These are phyloP conservation scores for Entomyzon cyanotis DNA, from an alignment of 2,113 vertebrate genomes.

Conservation along the genomic window DNA sequence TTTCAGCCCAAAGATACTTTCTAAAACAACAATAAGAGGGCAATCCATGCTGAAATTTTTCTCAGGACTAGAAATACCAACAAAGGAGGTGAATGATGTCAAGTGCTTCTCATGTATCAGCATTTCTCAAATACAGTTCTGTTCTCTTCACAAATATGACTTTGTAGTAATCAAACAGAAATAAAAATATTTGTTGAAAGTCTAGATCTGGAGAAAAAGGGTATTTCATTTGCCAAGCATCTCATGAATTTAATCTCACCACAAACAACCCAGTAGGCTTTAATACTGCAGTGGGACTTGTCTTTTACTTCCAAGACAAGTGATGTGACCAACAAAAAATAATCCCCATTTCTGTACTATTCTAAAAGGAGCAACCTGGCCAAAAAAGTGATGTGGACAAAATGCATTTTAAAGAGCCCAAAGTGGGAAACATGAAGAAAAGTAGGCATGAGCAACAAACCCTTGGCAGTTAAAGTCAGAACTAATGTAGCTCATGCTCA, in stretches of 20 bases:
- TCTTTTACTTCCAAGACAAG: neutral
- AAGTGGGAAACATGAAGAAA: neutral
- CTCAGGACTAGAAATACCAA: neutral
- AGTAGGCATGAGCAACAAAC: neutral
- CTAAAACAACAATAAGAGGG: neutral
- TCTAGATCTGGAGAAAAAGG: neutral
- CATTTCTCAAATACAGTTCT: neutral
- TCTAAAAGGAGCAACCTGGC: neutral
- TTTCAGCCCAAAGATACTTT: neutral
- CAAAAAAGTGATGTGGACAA: rapidly evolving
- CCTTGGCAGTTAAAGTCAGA: rapidly evolving
- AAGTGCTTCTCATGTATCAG: neutral
- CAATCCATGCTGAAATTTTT: neutral
- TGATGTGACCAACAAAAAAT: neutral
- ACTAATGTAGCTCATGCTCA: rapidly evolving
- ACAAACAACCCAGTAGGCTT: neutral
- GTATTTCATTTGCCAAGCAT: neutral
- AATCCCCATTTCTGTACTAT: neutral
- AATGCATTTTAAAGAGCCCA: rapidly evolving
- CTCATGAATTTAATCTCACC: neutral
- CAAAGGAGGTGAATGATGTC: neutral
- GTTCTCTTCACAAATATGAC: neutral
- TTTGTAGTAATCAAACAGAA: neutral
- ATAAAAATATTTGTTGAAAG: neutral
- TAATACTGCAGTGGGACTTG: neutral